Evolutionary conservation across 2,888 invertebrate species (phyloP).

Genomic region (Mechanitis messenoides): DNA sequence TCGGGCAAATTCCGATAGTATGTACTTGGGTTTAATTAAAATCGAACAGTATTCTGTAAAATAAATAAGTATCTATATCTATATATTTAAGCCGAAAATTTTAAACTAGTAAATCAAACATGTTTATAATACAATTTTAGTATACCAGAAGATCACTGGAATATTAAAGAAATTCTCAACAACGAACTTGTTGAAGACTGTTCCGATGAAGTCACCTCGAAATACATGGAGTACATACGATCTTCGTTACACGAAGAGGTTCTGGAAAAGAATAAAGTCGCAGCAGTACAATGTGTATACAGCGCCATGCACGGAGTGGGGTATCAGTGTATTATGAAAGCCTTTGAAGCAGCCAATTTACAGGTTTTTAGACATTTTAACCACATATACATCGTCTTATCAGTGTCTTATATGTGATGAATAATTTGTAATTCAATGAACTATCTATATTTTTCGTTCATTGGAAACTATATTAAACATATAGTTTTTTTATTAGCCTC

Average conservation of each 20-base stretch:
- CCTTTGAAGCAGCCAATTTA: conserved; percentile 85
- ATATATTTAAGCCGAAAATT: no score
- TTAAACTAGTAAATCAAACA: no score
- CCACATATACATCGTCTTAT: no score
- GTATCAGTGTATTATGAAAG: conserved; percentile 83
- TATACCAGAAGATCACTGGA: conserved; percentile 88
- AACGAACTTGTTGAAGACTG: conserved; percentile 82
- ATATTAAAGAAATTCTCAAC: conserved; percentile 75
- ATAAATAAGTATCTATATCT: no score
- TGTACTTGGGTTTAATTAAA: no score
- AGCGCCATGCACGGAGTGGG: conserved; percentile 99
- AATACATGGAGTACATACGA: conserved; percentile 81
- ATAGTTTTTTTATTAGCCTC: conserved; percentile 55
- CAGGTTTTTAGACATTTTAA: conserved; percentile 64
- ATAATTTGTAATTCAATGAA: no score
- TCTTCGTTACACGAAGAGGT: conserved; percentile 72
- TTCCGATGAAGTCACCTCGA: conserved; percentile 77
- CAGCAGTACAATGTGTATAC: conserved; percentile 84
- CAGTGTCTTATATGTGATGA: no score
- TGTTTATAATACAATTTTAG: conserved; percentile 35
- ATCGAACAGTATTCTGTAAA: no score
- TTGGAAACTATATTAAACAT: not conserved
- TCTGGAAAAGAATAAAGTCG: conserved; percentile 72
- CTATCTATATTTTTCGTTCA: no score
- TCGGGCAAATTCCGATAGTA: no score